Evolutionary conservation across 2,888 invertebrate species (phyloP), one percentile per base, ranked within the genome.

Genomic region (Choristoneura rosaceana): DNA sequence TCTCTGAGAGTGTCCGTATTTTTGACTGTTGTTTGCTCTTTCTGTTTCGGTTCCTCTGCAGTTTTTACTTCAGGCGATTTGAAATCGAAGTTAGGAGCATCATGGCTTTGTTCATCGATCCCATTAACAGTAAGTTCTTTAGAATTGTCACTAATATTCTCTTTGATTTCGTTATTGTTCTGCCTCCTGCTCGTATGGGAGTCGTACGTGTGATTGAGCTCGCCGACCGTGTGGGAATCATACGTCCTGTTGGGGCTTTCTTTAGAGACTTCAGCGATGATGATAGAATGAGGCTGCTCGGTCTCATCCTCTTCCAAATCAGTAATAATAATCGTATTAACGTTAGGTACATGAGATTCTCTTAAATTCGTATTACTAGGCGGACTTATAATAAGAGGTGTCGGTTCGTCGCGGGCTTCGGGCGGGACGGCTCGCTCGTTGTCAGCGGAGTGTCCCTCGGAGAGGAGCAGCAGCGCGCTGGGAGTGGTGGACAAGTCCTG

Each of bases 281-380:
- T 93, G 17, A 93, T 92, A 47, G 93, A 93, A 78, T 93, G 93
- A 17, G 93, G 93, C 76, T 93, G 93, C 63, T 93, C 93, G 33
- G 85, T 91, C 76, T 92, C 93, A 75, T 93, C 92, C 64, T 91
- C 92, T 14, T 89, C 88, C 69, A 90, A 84, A 79, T 90, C 88
- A 14, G 89, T 86, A 76, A 89, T 83, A 80, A 86, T 89, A 76
- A 84, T 59, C 58, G 62, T 76, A 74, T 79, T 82, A 67, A 82
- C 79, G 79, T 84, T 85, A 78, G 82, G 80, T 80, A 87, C 77
- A 71, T 78, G 90, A 90, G 92, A 91, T 91, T 93, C 92, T 79
- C 82, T 82, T 87, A 89, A 87, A 88, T 90, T 90, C 82, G 73
- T 70, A 73, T 33, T 69, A 67, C 50, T 74, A 74, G 74, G 87